Conservation (phyloP, 2,797 vertebrate species). For the Sylvia borin region DNA sequence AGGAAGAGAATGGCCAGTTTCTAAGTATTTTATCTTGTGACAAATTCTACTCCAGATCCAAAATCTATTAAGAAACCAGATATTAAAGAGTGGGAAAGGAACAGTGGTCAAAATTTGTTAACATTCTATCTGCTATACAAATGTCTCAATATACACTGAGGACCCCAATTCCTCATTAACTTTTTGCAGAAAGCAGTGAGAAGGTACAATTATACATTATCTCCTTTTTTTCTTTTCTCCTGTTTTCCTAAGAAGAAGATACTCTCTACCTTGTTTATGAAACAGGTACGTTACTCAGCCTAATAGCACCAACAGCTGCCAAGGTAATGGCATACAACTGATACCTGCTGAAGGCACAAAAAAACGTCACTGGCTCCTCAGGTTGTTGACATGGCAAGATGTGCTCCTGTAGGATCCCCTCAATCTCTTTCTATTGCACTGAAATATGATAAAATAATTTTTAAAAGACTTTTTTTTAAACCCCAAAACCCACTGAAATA, state of each 20-base stretch:
- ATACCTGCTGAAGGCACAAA: neutral
- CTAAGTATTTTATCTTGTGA: neutral
- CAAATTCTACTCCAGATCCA: neutral
- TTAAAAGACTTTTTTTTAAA: too few relatives aligned
- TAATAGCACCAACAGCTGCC: neutral
- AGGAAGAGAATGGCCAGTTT: neutral
- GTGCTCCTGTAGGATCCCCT: neutral
- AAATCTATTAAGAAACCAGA: neutral
- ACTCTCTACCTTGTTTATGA: neutral
- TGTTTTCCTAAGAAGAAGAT: neutral
- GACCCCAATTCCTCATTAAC: neutral
- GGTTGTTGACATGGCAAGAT: neutral
- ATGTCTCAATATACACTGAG: neutral
- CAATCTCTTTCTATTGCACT: neutral
- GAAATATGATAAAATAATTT: neutral
- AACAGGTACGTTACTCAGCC: neutral
- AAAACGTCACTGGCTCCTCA: neutral
- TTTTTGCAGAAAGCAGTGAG: neutral
- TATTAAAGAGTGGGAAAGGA: neutral
- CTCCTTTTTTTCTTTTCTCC: neutral
- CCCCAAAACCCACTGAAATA: fast-evolving
- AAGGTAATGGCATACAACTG: neutral
- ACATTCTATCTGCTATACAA: neutral
- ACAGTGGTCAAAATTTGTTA: neutral
- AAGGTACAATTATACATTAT: neutral